Conservation (phyloP, 2,888 invertebrate species). For the Heteromurus nitidus region DNA sequence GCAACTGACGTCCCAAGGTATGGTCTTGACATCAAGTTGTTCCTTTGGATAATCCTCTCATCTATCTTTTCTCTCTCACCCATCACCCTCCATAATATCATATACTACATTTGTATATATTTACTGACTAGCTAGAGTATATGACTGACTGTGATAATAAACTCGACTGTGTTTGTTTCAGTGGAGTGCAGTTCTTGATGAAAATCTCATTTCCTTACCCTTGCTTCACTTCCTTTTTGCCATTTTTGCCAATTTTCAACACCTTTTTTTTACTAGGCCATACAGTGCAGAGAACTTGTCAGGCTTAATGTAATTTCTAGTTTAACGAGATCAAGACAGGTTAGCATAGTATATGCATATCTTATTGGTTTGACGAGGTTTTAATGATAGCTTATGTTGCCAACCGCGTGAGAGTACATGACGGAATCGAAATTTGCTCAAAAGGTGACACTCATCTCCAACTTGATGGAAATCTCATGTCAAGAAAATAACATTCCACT, state of each 20-base stretch:
- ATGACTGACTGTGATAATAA: not conserved
- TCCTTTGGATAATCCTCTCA: slow-evolving; percentile 11
- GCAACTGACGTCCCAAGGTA: slow-evolving; percentile 24
- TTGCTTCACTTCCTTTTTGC: slow-evolving; percentile 4
- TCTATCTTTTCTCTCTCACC: not conserved
- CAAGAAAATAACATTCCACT: not conserved
- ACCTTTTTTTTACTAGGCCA: not conserved
- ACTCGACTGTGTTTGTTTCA: too few species aligned
- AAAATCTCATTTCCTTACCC: slow-evolving; percentile 15
- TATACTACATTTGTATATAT: too few species aligned
- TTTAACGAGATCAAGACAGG: not conserved
- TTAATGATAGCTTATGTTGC: too few species aligned
- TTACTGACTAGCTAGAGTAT: too few species aligned
- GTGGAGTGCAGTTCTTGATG: not conserved
- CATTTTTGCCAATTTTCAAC: slow-evolving; percentile 4
- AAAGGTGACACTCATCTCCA: slow-evolving; percentile 19
- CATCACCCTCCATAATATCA: not conserved
- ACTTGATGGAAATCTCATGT: slow-evolving; percentile 17
- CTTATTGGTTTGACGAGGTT: not conserved
- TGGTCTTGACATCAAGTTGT: not conserved
- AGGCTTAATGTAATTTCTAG: not conserved
- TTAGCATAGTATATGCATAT: not conserved
- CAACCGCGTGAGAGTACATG: not conserved
- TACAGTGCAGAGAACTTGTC: not conserved
- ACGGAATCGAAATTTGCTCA: not conserved